These are phyloP conservation scores for Daktulosphaira vitifoliae DNA, from an alignment of 1,140 invertebrate genomes.

Conservation along the genomic window DNA sequence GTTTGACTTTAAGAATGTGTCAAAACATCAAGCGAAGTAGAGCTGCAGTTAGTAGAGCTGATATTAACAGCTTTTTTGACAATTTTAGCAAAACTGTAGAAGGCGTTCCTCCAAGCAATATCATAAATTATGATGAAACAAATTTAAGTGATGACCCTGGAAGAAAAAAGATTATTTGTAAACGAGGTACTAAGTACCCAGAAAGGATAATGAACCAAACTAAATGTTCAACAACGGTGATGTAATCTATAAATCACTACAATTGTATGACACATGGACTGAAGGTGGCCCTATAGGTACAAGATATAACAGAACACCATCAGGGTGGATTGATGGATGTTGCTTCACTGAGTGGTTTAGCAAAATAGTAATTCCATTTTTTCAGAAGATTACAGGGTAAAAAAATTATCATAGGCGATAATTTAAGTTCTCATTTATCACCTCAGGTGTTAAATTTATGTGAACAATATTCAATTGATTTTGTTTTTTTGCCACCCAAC, in stretches of 20 bases:
- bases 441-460: background rate
- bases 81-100: background rate
- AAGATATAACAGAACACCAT: background rate
- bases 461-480: background rate
- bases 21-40: background rate
- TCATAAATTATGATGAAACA: conserved; percentile 45
- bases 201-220: conserved; percentile 36
- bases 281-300: background rate
- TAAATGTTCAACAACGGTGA: conserved; percentile 35
- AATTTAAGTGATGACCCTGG: conserved; percentile 44
- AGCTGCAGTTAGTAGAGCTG: background rate
- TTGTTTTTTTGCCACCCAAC: conserved; percentile 10
- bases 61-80: background rate
- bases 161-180: conserved; percentile 37
- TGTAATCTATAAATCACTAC: conserved; percentile 42
- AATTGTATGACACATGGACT: background rate
- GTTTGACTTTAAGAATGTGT: background rate
- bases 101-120: background rate
- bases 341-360: background rate
- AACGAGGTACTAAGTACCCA: conserved; percentile 34
- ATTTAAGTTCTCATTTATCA: background rate
- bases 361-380: conserved; percentile 33
- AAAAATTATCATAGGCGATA: conserved; percentile 40
- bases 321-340: background rate
- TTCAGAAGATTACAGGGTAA: background rate